Evolutionary conservation across 2,888 invertebrate genomes (phyloP), one percentile per base, ranked within the genome.

Genomic region (Euzophera pinguis): DNA sequence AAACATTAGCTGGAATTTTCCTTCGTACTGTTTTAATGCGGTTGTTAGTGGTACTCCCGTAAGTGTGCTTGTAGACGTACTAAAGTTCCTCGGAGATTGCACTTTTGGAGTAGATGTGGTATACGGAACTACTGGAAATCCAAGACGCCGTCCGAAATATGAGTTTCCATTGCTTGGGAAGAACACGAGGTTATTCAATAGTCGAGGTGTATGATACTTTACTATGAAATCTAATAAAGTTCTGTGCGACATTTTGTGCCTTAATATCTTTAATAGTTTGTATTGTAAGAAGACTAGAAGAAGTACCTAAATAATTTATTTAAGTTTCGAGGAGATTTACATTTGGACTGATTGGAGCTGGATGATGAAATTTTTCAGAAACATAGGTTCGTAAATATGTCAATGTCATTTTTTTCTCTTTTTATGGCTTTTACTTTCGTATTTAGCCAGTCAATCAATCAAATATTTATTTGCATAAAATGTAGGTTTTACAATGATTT

Each of bases 1-100:
- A 74, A 95, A 99, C 62, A 91, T 86, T 7, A 98, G 77, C 64
- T 94, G 93, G 48, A 95, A 84, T 79, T 94, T 95, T 41, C 91
- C 91, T 42, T 83, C 77, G 3, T 70, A 71, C 61, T 78, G 74
- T 14, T 71, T 73, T 0, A 65, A 66, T 41, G 78, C 74, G 35
- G 54, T 61, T 3, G 69, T 59, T 7, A 74, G 54, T n/a, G 71
- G 70, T 5, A 75, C 64, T 55, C 75, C 78, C 10, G 71, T 78
- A 14, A 71, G 74, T 54, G 73, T 79, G 12, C 71, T 50, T 1
- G 69, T 52, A 1, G 72, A 68, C 45, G 86, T 81, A 57, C 77
- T 73, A 47, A 86, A 84, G 52, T 67, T 74, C 57, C 84, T 78
- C 8, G 84, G 78, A 8, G 86, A 84, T 50, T 74, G 78, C 0